Conservation (phyloP, 2,797 vertebrate genomes). For the Rhinatrema bivittatum region DNA sequence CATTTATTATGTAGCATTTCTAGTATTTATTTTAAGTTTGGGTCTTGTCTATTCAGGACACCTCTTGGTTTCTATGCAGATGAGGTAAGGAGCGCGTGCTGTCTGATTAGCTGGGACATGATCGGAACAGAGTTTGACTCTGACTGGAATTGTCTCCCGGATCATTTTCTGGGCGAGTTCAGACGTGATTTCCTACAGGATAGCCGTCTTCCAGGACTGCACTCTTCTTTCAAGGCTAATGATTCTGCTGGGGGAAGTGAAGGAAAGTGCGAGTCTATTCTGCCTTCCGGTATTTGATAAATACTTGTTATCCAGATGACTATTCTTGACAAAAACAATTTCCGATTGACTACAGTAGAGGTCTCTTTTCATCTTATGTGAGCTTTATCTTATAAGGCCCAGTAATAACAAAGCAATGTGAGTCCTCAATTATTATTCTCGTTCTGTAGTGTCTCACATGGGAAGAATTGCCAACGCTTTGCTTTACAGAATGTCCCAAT, state of each 20-base stretch:
- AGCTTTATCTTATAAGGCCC: slow-evolving; percentile 23
- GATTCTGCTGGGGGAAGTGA: neutral
- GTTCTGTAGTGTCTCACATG: slow-evolving; percentile 19
- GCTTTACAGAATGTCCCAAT: slow-evolving; percentile 22
- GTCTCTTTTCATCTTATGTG: slow-evolving; percentile 22
- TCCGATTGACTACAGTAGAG: slow-evolving; percentile 10
- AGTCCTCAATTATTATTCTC: slow-evolving; percentile 25
- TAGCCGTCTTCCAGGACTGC: slow-evolving; percentile 10
- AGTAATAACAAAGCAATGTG: slow-evolving; percentile 25
- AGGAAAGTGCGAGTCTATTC: neutral
- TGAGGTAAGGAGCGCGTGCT: no score
- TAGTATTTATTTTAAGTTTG: no score
- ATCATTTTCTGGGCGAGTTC: slow-evolving; percentile 22
- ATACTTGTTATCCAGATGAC: slow-evolving; percentile 8
- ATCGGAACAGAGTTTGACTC: slow-evolving; percentile 6
- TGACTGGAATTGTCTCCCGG: slow-evolving; percentile 13
- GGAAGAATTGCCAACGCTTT: slow-evolving; percentile 17
- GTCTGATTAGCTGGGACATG: neutral
- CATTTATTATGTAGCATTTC: no score
- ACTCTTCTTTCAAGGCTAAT: slow-evolving; percentile 13
- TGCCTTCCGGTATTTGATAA: neutral
- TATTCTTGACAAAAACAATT: slow-evolving; percentile 6
- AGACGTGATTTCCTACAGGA: slow-evolving; percentile 26
- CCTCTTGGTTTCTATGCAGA: no score
- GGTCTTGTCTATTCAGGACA: no score